Evolutionary conservation across 2,888 invertebrate species (phyloP), one percentile per base, ranked within the genome.

Genomic region (Andrena chrysosceles): DNA sequence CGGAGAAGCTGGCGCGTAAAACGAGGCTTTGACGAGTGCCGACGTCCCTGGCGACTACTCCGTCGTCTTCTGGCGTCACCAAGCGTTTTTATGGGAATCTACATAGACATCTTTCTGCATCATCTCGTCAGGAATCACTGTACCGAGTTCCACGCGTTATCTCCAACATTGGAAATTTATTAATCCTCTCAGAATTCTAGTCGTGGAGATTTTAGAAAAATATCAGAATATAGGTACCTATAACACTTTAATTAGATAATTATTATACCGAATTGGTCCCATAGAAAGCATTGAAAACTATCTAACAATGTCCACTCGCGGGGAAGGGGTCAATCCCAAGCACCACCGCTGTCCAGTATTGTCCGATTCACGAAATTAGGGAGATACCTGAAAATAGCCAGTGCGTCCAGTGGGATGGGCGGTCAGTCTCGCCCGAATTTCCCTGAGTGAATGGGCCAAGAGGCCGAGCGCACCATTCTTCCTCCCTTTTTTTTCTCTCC

Each of bases 21-120:
- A 78, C 78, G 77, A 63, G 67, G 72, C 90, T 90, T 91, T 90
- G 90, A 90, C 88, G 77, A 73, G 74, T 81, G 88, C 88, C 88
- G 89, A 82, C 20, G 48, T 23, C 26, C 54, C 29, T 31, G n/a
- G n/a, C 62, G 48, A 7, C 54, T 62, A 68, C 78, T 66, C 81
- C 64, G 60, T 49, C 71, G 67, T 62, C 56, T 26, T 48, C 62
- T 49, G 49, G 2, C n/a, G 33, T 64, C 42, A n/a, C 8, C 7
- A 7, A 7, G 23, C 23, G n/a, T 6, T 26, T 75, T n/a, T 33
- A 73, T 54, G 33, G 29, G 23, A 31, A 73, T 64, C 56, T 26
- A 56, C 31, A 6, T 1, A 2, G 23, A 2, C 23, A 10, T 16
- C n/a, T 33, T 33, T 16, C 4, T 33, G 16, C 20, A 54, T 6